Base-by-base conservation (phyloP, 1,140 invertebrate species). In the Phymorhynchus buccinoides region DNA sequence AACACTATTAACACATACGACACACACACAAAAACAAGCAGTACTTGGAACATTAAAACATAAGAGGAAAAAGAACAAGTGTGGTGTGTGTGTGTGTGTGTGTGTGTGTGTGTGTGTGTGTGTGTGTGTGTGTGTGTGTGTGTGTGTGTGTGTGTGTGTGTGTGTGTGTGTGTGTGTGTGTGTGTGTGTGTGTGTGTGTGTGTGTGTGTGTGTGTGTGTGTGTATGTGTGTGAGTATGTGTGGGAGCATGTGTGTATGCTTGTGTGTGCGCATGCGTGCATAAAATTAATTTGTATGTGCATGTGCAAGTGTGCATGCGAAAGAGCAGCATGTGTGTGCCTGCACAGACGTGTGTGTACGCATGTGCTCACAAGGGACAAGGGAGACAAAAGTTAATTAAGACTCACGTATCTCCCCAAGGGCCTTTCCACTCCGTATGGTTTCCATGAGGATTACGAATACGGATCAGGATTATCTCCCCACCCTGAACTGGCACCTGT, bases 371-470 rank as follows among this genome's bases (percentile, higher is more conserved):
- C n/a, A n/a, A n/a, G n/a, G n/a, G n/a, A n/a, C n/a, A n/a, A n/a
- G 44, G 44, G 7, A 48, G 44, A 30, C 62, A 66, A 4, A 12
- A 16, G 22, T 44, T 27, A 18, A 86, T 7, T n/a, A 32, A 39
- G 48, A 78, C 94, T 94, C 92, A 97, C 96, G 96, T 95, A 91
- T 99, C 98, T 92, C 96, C 97, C 98, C 98, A 99, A 0, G 97
- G 94, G 27, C 98, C 98, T 90, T 97, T 98, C 98, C 98, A 99
- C 93, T 99, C 98, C 0, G 97, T 96, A 91, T 98, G 97, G 91
- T 98, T 98, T 16, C 98, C 98, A 98, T 98, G 99, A 7, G 98
- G 98, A 94, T 99, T 99, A 79, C 98, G 94, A 89, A 99, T 95
- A 82, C 98, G 94, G 39, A 99, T 94, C 81, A 99, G 94, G 0